Base-by-base conservation (phyloP, 2,888 invertebrate genomes). In the Calliphora vomitoria region DNA sequence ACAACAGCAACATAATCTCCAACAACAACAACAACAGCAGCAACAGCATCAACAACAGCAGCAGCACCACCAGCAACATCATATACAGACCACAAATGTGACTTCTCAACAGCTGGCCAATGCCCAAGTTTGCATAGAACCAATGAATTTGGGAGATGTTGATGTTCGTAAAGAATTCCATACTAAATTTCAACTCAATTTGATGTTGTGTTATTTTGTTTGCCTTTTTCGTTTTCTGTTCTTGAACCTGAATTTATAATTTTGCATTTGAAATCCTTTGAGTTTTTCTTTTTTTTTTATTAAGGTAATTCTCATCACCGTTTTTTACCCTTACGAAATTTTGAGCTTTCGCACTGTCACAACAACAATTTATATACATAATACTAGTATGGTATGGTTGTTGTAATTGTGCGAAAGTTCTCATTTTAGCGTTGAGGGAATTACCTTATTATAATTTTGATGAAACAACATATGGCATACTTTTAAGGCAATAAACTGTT, bases 41-140 rank as follows among this genome's bases (percentile, higher is more conserved):
- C 89, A 91, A 18, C 90, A 88, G 15, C 91, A 72, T 80, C 88
- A 80, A 58, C 90, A 78, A 60, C 80, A 76, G 1, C 82, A 78
- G 8, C 87, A 87, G 6, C 80, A 85, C 8, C 89, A 91, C 60
- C 90, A 88, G 64, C 91, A 74, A 83, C 89, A 86, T 82, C 90
- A 80, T 84, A 85, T 87, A 66, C 88, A 87, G 75, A 89, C 85
- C 92, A 87, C 85, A 60, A 88, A 72, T 68, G 93, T 89, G 88
- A 82, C 88, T 20, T 90, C 92, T 82, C 93, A 93, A 90, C 93
- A 92, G 86, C 92, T 93, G 86, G 92, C 94, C 91, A 93, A 95
- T 92, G 95, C 96, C 92, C 96, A 96, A 95, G 96, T 96, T 94
- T 96, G 96, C 96, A 96, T 96, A 94, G 96, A 96, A 93, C 96